Evolutionary conservation across 2,888 invertebrate genomes (phyloP).

Genomic region (Hyposoter dolosus): DNA sequence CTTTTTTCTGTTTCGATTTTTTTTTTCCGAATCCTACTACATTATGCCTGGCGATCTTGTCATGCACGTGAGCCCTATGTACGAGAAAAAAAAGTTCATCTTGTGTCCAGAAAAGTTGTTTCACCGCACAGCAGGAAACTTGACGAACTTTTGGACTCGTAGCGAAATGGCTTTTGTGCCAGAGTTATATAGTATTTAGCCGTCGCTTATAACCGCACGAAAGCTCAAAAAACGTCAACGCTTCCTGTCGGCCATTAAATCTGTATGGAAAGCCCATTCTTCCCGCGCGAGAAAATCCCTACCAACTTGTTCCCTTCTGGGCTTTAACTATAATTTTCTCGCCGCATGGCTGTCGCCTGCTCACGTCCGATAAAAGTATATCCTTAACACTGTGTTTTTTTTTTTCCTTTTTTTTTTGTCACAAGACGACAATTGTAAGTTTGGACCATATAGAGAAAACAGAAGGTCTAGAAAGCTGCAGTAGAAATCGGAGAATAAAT

Average conservation of each 20-base stretch:
- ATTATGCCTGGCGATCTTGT: constrained; percentile 15
- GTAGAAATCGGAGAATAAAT: constrained; percentile 62
- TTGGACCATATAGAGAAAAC: constrained; percentile 50
- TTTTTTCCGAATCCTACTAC: background rate
- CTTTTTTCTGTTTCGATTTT: background rate
- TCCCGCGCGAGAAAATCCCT: constrained; percentile 25
- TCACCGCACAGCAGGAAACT: background rate
- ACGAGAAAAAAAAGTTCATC: constrained; percentile 37
- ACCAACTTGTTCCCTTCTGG: constrained; percentile 1
- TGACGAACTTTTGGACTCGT: background rate
- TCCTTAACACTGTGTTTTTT: constrained; percentile 10
- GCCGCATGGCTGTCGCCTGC: background rate
- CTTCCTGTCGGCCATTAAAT: constrained; percentile 16
- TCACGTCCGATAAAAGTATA: constrained; percentile 24
- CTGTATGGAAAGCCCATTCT: constrained; percentile 20
- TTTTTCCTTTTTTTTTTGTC: background rate
- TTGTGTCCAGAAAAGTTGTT: constrained; percentile 47
- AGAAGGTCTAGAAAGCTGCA: constrained; percentile 53
- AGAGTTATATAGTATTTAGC: constrained; percentile 7
- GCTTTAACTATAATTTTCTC: constrained; percentile 24
- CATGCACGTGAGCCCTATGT: constrained; percentile 25
- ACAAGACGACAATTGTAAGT: constrained; percentile 36
- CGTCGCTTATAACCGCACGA: constrained; percentile 6
- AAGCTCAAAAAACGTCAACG: constrained; percentile 14
- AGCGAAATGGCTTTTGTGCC: background rate